These are phyloP conservation scores for Hestina assimilis DNA, from an alignment of 1,140 invertebrate genomes.

Conservation along the genomic window DNA sequence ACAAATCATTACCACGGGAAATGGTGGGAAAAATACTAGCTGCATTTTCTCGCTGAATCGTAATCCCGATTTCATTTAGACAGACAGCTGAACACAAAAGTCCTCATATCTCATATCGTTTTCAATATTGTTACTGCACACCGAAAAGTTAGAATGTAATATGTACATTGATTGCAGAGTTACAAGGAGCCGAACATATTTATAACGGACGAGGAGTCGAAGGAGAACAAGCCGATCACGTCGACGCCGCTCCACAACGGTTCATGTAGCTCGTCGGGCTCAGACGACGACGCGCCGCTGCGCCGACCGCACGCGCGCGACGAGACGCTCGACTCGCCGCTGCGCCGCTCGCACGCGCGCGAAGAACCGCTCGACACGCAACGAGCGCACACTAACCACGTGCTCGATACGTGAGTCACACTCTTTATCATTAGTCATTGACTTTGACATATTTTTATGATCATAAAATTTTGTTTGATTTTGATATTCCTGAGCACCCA, in stretches of 20 bases:
- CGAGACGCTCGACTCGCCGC: slow-evolving; percentile 33
- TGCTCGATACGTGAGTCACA: slow-evolving; percentile 38
- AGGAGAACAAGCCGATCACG: slow-evolving; percentile 77
- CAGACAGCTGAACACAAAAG: no score
- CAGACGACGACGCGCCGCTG: slow-evolving; percentile 61
- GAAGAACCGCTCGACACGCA: slow-evolving; percentile 35
- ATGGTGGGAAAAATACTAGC: no score
- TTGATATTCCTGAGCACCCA: no score
- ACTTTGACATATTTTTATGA: background rate
- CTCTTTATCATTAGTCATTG: no score
- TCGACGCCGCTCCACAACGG: slow-evolving; percentile 58
- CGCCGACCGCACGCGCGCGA: slow-evolving; percentile 42
- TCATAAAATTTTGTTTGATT: background rate
- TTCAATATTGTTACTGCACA: slow-evolving; percentile 20
- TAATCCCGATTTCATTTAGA: no score
- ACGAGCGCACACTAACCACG: slow-evolving; percentile 32
- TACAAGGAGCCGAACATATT: slow-evolving; percentile 58
- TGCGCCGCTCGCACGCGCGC: slow-evolving; percentile 40
- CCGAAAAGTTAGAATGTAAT: background rate
- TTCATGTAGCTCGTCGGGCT: slow-evolving; percentile 40
- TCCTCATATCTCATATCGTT: no score
- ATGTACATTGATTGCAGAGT: slow-evolving; percentile 38
- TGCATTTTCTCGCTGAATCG: no score
- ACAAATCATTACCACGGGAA: no score
- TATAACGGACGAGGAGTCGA: slow-evolving; percentile 77